phyloP scores from a whole-genome alignment of 2,797 vertebrate genomes.

The Momotus momota region DNA sequence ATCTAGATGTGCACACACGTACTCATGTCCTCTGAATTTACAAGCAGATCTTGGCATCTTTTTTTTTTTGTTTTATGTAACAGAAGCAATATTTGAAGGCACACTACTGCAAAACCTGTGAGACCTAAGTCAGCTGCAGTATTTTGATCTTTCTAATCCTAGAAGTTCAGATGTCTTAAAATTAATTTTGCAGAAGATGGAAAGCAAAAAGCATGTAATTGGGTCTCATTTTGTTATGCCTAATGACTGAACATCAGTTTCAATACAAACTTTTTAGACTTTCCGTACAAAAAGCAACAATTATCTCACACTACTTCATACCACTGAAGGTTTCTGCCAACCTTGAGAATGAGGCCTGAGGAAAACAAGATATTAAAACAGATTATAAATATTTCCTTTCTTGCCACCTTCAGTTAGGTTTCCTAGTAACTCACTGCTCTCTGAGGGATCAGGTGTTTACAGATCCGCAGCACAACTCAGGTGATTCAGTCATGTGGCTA shows the following conservation, averaged over 20 bases:
- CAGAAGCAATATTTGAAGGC: neutral
- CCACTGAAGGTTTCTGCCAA: neutral
- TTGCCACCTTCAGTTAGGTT: neutral
- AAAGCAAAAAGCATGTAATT: neutral
- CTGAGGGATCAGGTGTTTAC: constrained; percentile 66
- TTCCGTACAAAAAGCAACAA: neutral
- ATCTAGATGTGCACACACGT: neutral
- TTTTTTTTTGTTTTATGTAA: neutral
- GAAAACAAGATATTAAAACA: neutral
- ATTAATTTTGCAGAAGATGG: neutral
- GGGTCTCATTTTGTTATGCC: neutral
- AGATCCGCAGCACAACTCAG: constrained; percentile 4
- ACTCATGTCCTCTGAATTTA: neutral
- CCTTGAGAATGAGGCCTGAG: neutral
- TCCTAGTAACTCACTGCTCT: constrained; percentile 56
- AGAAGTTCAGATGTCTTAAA: neutral
- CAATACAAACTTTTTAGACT: neutral
- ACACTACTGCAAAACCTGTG: neutral
- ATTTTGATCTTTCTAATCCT: neutral
- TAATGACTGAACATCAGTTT: neutral
- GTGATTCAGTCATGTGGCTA: neutral
- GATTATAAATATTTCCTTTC: neutral
- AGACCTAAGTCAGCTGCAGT: neutral
- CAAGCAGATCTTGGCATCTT: neutral
- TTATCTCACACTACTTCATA: neutral